Evolutionary conservation across 2,113 vertebrate species (phyloP).

Genomic region (Cinclus mexicanus): DNA sequence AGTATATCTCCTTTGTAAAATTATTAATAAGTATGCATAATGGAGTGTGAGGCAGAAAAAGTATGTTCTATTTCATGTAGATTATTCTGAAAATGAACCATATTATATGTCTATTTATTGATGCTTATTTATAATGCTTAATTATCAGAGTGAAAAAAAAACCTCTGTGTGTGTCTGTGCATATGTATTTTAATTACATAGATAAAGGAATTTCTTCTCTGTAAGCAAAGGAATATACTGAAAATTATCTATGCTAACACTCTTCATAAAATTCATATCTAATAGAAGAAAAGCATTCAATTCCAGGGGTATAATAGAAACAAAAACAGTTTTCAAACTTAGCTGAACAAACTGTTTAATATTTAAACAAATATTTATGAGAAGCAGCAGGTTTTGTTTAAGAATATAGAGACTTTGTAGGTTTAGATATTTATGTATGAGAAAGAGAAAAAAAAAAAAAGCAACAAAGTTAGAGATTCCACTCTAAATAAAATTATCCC

Average conservation of each 20-base stretch:
- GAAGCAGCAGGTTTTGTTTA: neutral
- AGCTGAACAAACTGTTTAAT: neutral
- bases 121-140: neutral
- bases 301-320: neutral
- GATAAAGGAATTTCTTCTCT: neutral
- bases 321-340: neutral
- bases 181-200: neutral
- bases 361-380: neutral
- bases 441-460: neutral
- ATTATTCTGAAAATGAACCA: neutral
- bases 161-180: rapidly evolving
- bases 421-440: neutral
- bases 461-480: neutral
- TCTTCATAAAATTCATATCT: neutral
- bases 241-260: neutral
- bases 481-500: neutral
- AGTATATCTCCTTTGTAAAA: neutral
- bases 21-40: neutral
- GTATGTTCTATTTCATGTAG: neutral
- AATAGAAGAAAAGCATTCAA: neutral
- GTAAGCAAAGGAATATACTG: neutral
- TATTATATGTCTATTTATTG: neutral
- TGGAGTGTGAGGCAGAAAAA: neutral
- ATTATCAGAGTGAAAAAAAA: neutral
- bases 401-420: neutral